These are phyloP conservation scores for Nomia melanderi DNA, from an alignment of 1,140 invertebrate genomes.

Conservation along the genomic window DNA sequence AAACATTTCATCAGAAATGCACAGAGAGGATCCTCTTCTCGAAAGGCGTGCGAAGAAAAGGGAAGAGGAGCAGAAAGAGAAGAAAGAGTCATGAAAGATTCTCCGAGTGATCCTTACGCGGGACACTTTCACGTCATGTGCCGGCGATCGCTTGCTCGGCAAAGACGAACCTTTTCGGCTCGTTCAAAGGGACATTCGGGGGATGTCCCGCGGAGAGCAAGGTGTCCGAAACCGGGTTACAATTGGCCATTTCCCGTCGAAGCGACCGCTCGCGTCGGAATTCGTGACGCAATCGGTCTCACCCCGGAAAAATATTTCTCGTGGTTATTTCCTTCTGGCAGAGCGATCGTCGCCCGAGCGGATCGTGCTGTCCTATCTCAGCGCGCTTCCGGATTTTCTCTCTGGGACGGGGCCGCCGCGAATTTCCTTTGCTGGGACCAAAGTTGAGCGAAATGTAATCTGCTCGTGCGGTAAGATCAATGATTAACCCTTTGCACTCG, in stretches of 20 bases:
- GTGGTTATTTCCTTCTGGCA: constrained; percentile 5
- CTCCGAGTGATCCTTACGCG: neutral
- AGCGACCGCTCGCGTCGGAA: constrained; percentile 12
- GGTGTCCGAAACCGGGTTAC: neutral
- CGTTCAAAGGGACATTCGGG: neutral
- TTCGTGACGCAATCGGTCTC: constrained; percentile 15
- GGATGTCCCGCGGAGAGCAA: neutral
- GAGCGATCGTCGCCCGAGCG: constrained; percentile 5
- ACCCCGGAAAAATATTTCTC: constrained; percentile 11
- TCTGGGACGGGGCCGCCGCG: no score
- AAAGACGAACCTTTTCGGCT: neutral
- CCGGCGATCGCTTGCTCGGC: neutral
- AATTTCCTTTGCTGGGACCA: no score
- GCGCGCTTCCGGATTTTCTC: neutral
- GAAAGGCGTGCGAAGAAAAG: no score
- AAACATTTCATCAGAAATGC: neutral
- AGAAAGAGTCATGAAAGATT: neutral
- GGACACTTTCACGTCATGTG: neutral
- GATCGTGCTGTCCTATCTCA: constrained; percentile 4
- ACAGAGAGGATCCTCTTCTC: no score
- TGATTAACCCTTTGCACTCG: no score
- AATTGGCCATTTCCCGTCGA: constrained; percentile 20
- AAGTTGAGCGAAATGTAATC: no score
- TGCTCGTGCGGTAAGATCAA: no score
- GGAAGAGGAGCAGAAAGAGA: no score